phyloP scores from a whole-genome alignment of 2,888 invertebrate species.

The Phalera bucephala region DNA sequence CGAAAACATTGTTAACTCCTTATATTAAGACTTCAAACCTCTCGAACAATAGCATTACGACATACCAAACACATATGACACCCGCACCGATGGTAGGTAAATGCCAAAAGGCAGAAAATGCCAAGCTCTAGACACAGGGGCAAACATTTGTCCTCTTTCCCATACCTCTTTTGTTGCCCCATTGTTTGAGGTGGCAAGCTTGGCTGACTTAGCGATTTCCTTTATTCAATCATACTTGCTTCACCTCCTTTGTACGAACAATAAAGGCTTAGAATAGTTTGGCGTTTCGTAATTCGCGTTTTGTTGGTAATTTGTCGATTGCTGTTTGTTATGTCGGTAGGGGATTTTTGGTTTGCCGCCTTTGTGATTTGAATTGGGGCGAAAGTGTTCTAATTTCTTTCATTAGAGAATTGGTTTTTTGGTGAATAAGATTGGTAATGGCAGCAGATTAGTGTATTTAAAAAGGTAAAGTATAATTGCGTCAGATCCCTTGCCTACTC shows the following conservation, averaged over 20 bases:
- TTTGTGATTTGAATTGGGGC: background rate
- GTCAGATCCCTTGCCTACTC: too few relatives aligned
- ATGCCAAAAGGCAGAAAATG: slow-evolving; percentile 50
- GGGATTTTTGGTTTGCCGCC: slow-evolving; percentile 2
- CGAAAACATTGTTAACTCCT: too few relatives aligned
- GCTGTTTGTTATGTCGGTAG: background rate
- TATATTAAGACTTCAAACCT: too few relatives aligned
- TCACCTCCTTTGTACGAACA: slow-evolving; percentile 27
- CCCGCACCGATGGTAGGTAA: slow-evolving; percentile 27
- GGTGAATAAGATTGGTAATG: too few relatives aligned
- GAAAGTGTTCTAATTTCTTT: background rate
- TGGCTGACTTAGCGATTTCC: slow-evolving; percentile 38
- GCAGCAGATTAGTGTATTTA: too few relatives aligned
- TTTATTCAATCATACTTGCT: slow-evolving; percentile 35
- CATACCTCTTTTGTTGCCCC: slow-evolving; percentile 34
- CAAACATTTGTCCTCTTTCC: slow-evolving; percentile 44
- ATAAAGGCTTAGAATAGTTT: slow-evolving; percentile 23
- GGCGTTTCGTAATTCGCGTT: slow-evolving; percentile 26
- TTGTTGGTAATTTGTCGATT: slow-evolving; percentile 16
- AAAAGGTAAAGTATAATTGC: too few relatives aligned
- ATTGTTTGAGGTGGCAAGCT: slow-evolving; percentile 34
- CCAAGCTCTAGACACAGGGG: slow-evolving; percentile 40
- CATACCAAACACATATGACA: slow-evolving; percentile 15
- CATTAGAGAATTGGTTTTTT: too few relatives aligned
- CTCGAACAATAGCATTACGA: slow-evolving; percentile 2